Evolutionary conservation across 2,113 vertebrate genomes (phyloP).

Genomic region (Anhinga rufa): DNA sequence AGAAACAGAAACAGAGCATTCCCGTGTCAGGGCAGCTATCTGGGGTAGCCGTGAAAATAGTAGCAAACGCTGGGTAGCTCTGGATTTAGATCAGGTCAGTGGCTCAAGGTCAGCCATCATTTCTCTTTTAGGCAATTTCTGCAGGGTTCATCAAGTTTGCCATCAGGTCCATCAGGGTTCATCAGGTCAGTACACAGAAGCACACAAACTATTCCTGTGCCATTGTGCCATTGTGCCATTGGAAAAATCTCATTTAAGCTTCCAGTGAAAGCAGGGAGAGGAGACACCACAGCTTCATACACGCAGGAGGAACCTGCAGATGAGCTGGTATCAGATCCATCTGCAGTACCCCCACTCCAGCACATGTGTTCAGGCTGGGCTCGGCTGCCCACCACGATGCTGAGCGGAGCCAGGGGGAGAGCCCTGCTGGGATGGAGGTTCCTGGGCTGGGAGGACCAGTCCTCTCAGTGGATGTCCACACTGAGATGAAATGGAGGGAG

Average conservation of each 20-base stretch:
- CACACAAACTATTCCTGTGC: background rate
- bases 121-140: background rate
- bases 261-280: background rate
- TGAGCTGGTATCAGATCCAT: background rate
- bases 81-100: background rate
- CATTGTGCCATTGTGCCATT: too few relatives aligned
- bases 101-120: background rate
- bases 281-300: background rate
- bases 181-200: background rate
- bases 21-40: background rate
- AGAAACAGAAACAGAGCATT: background rate
- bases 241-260: background rate
- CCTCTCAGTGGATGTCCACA: background rate
- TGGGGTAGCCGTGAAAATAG: background rate
- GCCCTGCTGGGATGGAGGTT: background rate
- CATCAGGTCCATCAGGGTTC: background rate
- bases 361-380: rapidly evolving
- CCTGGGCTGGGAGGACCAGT: background rate
- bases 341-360: background rate
- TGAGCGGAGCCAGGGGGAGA: rapidly evolving
- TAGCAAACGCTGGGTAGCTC: background rate
- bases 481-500: background rate
- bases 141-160: background rate
- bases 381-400: rapidly evolving
- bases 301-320: background rate